A percentile compares a stretch with the other conserved stretches of the same genome.
Evolutionary conservation across 1,140 invertebrate species (phyloP).

Genomic region (Aphis gossypii): DNA sequence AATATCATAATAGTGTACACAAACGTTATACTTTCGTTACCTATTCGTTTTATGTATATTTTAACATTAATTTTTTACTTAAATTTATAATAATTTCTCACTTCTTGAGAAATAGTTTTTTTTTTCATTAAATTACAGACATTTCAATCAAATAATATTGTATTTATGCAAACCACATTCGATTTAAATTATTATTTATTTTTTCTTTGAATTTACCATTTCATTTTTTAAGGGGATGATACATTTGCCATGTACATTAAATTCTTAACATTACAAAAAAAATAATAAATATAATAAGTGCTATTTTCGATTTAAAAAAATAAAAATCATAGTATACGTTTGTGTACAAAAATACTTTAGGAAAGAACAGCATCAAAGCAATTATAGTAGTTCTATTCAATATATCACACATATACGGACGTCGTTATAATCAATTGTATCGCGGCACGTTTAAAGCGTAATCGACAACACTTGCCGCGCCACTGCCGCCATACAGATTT

Average conservation of each 20-base stretch:
- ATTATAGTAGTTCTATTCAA: background rate
- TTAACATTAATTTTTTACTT: no score
- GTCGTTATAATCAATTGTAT: slow-evolving; percentile 2
- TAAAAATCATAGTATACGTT: background rate
- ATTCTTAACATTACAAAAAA: background rate
- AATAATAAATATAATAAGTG: background rate
- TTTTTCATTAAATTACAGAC: no score
- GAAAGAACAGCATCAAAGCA: background rate
- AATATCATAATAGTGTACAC: background rate
- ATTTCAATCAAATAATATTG: no score
- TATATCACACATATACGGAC: background rate
- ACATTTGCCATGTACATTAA: background rate
- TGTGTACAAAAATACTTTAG: background rate
- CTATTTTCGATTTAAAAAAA: background rate
- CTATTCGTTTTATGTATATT: background rate
- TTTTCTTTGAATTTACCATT: no score
- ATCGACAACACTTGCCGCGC: background rate
- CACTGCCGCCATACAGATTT: background rate
- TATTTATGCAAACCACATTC: no score
- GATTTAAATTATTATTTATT: no score
- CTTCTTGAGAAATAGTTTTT: no score
- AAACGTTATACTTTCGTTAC: no score
- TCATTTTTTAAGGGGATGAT: no score
- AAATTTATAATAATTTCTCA: no score
- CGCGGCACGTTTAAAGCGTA: background rate